A percentile compares a stretch with the other conserved stretches of the same genome.
Evolutionary conservation across 2,888 invertebrate genomes (phyloP).

Genomic region (Dryobotodes eremita): DNA sequence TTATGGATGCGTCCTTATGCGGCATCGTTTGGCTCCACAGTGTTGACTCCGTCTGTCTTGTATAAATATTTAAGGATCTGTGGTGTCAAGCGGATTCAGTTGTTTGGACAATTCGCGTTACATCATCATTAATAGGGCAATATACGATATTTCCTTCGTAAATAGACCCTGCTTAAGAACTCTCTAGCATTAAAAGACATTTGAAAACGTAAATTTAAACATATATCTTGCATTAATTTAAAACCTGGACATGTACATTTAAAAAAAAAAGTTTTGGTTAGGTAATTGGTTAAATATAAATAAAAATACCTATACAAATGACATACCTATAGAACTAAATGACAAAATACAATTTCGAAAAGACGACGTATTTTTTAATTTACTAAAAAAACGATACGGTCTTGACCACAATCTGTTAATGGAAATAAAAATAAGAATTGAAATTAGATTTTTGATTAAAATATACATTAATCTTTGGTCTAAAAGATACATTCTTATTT

Average conservation of each 20-base stretch:
- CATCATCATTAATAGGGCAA: conserved; percentile 73
- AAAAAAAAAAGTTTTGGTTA: too few species aligned
- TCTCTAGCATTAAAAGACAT: not conserved
- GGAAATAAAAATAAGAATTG: not conserved
- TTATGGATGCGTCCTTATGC: conserved; percentile 62
- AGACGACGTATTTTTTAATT: not conserved
- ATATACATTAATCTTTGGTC: not conserved
- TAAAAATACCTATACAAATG: not conserved
- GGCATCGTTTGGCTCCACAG: conserved; percentile 37
- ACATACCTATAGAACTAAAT: not conserved
- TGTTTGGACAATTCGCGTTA: conserved; percentile 76
- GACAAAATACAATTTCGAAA: not conserved
- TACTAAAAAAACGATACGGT: not conserved
- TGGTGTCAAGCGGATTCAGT: conserved; percentile 81
- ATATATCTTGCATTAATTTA: not conserved
- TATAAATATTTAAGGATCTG: conserved; percentile 78
- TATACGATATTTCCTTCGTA: conserved; percentile 16
- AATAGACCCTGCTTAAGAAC: not conserved
- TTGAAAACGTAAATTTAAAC: not conserved
- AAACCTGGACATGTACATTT: too few species aligned
- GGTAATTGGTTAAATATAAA: not conserved
- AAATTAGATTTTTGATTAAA: not conserved
- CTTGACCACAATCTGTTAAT: not conserved
- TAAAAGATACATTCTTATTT: conserved; percentile 4
- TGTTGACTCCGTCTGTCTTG: conserved; percentile 66